Evolutionary conservation across 2,797 vertebrate genomes (phyloP).

Genomic region (Megaceryle alcyon): DNA sequence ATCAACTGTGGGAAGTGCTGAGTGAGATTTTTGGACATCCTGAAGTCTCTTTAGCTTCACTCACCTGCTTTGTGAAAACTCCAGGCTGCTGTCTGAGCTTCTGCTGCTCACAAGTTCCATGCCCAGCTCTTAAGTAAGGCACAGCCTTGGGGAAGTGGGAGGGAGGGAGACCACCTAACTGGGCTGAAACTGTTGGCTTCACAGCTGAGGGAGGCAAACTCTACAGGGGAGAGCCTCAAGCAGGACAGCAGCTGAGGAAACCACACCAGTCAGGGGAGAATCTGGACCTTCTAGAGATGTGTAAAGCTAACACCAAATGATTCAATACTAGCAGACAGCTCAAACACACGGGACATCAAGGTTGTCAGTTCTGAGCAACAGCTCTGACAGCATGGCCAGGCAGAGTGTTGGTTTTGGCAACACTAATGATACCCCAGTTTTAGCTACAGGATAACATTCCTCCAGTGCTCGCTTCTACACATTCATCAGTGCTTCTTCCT

Average conservation of each 20-base stretch:
- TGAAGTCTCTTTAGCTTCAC: not conserved
- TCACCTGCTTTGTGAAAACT: not conserved
- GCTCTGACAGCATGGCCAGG: not conserved
- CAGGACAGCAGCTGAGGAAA: not conserved
- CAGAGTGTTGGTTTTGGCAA: not conserved
- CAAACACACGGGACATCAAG: not conserved
- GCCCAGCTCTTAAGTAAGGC: not conserved
- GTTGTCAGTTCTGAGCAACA: not conserved
- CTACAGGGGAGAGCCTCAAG: not conserved
- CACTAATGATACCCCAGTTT: not conserved
- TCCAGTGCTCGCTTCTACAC: not conserved
- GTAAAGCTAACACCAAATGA: not conserved
- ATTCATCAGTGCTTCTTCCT: not conserved
- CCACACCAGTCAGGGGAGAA: not conserved
- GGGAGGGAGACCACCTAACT: not conserved
- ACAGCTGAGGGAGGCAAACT: not conserved
- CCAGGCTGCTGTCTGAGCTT: not conserved
- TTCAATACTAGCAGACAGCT: not conserved
- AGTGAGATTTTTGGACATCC: too few species aligned
- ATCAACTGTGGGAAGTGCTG: not conserved
- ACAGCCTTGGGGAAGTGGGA: not conserved
- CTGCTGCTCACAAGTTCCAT: fast-evolving
- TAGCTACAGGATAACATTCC: not conserved
- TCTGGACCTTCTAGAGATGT: not conserved
- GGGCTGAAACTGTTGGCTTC: not conserved